A percentile compares a stretch with the other conserved stretches of the same genome.
Conservation (phyloP, 2,113 vertebrate species). For the Chlorodrepanis virens region DNA sequence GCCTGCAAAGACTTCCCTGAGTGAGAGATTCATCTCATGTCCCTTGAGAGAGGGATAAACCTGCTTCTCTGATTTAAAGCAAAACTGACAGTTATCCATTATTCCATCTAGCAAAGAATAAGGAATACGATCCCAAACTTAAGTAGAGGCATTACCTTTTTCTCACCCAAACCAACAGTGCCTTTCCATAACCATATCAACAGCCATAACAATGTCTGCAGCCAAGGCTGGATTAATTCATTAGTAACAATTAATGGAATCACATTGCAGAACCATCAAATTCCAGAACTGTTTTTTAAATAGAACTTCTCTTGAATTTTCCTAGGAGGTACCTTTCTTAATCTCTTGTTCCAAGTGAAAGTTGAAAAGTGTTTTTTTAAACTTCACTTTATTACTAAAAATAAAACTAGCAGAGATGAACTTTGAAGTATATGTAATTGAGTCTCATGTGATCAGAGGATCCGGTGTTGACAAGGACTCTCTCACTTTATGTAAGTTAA, state of each 20-base stretch:
- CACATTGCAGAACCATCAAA: neutral
- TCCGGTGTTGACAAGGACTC: neutral
- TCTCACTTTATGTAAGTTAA: neutral
- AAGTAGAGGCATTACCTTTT: neutral
- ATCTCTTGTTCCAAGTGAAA: neutral
- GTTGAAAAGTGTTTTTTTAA: neutral
- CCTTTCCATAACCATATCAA: neutral
- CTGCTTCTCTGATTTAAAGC: neutral
- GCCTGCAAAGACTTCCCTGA: neutral
- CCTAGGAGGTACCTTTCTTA: neutral
- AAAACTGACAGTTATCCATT: neutral
- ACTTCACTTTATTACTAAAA: conserved; percentile 18
- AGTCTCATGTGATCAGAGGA: neutral
- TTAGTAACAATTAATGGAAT: neutral
- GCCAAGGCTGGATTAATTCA: neutral
- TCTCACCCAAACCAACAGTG: neutral
- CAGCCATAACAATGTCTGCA: neutral
- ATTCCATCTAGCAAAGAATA: neutral
- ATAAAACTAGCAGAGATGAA: conserved; percentile 1
- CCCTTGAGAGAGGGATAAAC: neutral
- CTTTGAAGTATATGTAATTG: neutral
- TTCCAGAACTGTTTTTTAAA: neutral
- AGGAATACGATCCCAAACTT: neutral
- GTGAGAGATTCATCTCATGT: neutral
- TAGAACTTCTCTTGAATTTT: neutral